These are phyloP conservation scores for Addax nasomaculatus DNA, from an alignment of 2,113 vertebrate species.

Conservation along the genomic window DNA sequence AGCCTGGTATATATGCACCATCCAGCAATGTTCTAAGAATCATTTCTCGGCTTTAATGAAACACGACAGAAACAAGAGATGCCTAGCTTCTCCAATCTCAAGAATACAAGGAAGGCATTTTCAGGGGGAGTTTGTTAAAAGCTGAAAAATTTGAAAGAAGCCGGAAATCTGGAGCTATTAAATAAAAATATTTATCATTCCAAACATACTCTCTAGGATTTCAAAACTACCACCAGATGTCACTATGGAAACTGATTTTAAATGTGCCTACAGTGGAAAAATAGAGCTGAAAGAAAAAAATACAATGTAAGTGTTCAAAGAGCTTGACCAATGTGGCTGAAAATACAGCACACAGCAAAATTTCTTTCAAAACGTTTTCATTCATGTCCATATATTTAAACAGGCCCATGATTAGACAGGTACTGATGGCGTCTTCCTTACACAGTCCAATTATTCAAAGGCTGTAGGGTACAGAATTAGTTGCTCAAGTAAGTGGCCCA, in stretches of 20 bases:
- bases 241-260: constrained; percentile 75
- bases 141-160: background rate
- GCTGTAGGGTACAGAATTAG: background rate
- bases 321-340: background rate
- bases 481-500: background rate
- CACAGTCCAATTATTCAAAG: background rate
- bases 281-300: background rate
- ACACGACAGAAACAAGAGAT: background rate
- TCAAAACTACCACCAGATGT: constrained; percentile 79
- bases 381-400: background rate
- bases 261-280: background rate
- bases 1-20: rapidly evolving
- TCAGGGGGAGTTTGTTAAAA: background rate
- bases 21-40: background rate
- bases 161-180: background rate
- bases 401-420: background rate
- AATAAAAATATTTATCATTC: constrained; percentile 56
- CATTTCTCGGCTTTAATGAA: background rate
- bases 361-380: background rate
- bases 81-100: background rate
- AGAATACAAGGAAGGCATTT: background rate
- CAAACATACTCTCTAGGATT: constrained; percentile 8
- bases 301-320: constrained; percentile 26
- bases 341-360: background rate
- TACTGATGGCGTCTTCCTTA: background rate